Evolutionary conservation across 2,888 invertebrate species (phyloP), one percentile per base, ranked within the genome.

Genomic region (Ametastegia equiseti): DNA sequence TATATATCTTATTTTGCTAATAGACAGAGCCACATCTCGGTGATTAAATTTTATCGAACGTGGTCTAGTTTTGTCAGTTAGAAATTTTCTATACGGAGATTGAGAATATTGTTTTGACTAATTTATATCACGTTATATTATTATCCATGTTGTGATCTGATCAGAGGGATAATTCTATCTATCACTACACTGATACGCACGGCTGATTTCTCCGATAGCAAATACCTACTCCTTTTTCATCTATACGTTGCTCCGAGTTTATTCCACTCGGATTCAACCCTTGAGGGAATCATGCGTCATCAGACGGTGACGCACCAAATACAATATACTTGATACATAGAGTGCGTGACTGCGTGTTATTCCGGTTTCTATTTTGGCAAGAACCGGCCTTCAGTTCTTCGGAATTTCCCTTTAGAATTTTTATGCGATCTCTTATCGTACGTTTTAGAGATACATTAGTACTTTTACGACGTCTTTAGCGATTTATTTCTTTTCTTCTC

Each of bases 101-200:
- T 13, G 47, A 71, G n/a, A 71, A 47, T 71, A 47, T 71, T 71
- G 71, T 71, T 71, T 71, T 47, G 47, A 30, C 27, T 27, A 30
- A 71, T 23, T 71, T 71, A 47, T 71, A 60, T 60, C 60, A 60
- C 13, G 30, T 60, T 27, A 60, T 60, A 60, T 6, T 42, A 2
- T 5, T 2, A 60, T 30, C 30, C 13, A 60, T 30, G 42, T 9
- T 42, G 27, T 67, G 39, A 39, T 67, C 65, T 67, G 19, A 67
- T 67, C 39, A 39, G 39, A n/a, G 11, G n/a, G n/a, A n/a, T n/a
- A n/a, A 67, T 67, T 36, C 39, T 67, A 39, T 23, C 13, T 65
- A 39, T 15, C 6, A n/a, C 54, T 36, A 9, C n/a, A 19, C 1
- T 39, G 65, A 36, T n/a, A n/a, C n/a, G 23, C 65, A 36, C 23